A percentile compares a stretch with the other conserved stretches of the same genome.
Evolutionary conservation across 2,888 invertebrate genomes (phyloP).

Genomic region (Nephrotoma flavescens): DNA sequence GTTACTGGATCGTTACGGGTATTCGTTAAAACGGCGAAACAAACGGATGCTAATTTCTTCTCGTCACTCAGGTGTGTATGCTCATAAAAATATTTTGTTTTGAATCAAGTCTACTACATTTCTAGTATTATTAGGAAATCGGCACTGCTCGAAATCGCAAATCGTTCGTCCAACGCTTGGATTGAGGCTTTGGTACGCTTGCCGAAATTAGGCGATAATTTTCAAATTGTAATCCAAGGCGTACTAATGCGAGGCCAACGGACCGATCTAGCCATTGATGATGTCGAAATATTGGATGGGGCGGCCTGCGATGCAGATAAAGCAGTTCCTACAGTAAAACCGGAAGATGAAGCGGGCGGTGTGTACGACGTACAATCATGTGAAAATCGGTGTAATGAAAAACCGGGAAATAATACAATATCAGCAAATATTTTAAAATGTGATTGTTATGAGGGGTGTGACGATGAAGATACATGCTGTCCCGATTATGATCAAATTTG

Average conservation of each 20-base stretch:
- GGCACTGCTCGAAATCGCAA: not conserved
- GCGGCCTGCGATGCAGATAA: not conserved
- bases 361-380: not conserved
- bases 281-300: not conserved
- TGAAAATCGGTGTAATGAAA: not conserved
- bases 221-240: not conserved
- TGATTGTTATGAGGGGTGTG: not conserved
- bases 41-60: not conserved
- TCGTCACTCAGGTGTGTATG: not conserved
- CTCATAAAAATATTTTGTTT: not conserved
- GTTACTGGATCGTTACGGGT: not conserved
- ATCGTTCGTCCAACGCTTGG: not conserved
- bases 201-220: not conserved
- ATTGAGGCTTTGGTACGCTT: not conserved
- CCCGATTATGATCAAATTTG: not conserved
- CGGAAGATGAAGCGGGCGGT: not conserved
- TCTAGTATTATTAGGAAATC: not conserved
- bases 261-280: not conserved
- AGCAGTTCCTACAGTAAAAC: not conserved
- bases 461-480: not conserved
- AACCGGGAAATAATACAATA: not conserved
- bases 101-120: not conserved
- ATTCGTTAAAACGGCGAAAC: not conserved
- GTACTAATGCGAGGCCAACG: not conserved
- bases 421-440: not conserved